Conservation (phyloP, 2,113 vertebrate genomes). For the Psittacula cyanocephala region DNA sequence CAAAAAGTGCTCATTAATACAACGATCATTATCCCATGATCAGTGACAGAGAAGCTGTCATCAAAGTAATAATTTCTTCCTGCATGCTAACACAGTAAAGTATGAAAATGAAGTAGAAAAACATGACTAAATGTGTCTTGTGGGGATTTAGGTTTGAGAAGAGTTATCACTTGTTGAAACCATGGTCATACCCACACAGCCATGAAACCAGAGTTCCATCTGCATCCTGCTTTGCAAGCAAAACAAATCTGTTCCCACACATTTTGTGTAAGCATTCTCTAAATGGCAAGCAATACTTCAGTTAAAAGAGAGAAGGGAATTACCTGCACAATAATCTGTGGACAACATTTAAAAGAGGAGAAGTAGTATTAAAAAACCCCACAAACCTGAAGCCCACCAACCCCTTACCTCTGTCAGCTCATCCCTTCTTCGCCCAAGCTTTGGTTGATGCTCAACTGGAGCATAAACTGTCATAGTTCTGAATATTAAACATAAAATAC, state of each 20-base stretch:
- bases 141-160: background rate
- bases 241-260: background rate
- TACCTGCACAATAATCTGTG: background rate
- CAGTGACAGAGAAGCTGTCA: background rate
- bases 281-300: background rate
- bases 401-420: slow-evolving; percentile 90
- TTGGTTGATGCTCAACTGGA: slow-evolving; percentile 87
- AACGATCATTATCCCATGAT: background rate
- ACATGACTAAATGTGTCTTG: background rate
- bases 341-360: background rate
- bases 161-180: background rate
- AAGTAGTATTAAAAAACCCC: fast-evolving
- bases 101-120: background rate
- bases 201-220: background rate
- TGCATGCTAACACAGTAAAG: background rate
- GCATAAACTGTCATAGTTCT: slow-evolving; percentile 92
- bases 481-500: background rate
- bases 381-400: background rate
- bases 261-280: background rate
- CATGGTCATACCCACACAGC: background rate
- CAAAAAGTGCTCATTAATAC: background rate
- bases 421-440: slow-evolving; percentile 84
- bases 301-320: background rate
- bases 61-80: background rate
- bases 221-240: background rate